Conservation (phyloP, 2,888 invertebrate genomes). For the Drosophila ustulata region DNA sequence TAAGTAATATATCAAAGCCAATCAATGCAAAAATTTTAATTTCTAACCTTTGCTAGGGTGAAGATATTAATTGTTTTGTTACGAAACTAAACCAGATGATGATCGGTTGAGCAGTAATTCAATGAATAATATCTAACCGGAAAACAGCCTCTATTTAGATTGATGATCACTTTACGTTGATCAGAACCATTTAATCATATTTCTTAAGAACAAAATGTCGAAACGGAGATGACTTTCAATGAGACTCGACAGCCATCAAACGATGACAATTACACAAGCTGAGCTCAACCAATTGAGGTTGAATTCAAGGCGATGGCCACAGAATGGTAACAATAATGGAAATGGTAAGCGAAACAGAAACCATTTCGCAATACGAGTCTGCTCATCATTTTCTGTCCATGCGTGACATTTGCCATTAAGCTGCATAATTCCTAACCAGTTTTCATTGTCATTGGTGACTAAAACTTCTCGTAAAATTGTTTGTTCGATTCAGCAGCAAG, state of each 20-base stretch:
- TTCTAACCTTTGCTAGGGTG: no score
- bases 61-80: no score
- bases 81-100: no score
- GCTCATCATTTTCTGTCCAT: conserved; percentile 57
- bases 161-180: no score
- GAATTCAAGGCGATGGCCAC: not conserved
- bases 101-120: no score
- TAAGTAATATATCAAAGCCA: no score
- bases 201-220: no score
- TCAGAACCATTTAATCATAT: no score
- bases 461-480: conserved; percentile 50
- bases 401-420: conserved; percentile 84
- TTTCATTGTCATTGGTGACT: conserved; percentile 64
- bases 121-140: no score
- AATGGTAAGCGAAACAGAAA: conserved; percentile 1
- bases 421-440: conserved; percentile 76
- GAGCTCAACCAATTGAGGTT: not conserved
- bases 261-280: conserved; percentile 21
- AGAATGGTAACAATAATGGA: not conserved
- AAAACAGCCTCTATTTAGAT: no score
- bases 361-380: conserved; percentile 1
- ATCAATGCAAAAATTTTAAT: no score
- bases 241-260: not conserved
- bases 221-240: no score
- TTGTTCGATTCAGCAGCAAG: conserved; percentile 27